phyloP scores from a whole-genome alignment of 1,140 invertebrate species.

The Ceratina japonica region DNA sequence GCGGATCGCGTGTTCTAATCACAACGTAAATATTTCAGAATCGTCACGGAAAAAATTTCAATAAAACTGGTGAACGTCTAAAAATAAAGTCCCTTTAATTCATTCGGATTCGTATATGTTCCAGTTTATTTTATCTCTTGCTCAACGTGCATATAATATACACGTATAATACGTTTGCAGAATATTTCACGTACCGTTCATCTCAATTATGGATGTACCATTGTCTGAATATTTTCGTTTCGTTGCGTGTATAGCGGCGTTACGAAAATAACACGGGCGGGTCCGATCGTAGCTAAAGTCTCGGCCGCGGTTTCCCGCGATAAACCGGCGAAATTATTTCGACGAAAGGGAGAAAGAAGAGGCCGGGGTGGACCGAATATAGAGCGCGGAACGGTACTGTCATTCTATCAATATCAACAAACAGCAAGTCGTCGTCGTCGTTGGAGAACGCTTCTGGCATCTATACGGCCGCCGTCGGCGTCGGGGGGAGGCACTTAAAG shows the following conservation, averaged over 20 bases:
- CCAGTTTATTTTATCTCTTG: too few relatives aligned
- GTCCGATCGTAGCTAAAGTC: background rate
- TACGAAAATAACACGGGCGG: background rate
- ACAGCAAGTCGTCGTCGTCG: background rate
- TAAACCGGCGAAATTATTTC: conserved; percentile 2
- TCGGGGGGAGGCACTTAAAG: conserved; percentile 47
- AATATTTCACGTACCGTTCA: too few relatives aligned
- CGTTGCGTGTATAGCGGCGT: background rate
- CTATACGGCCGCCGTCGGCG: conserved; percentile 10
- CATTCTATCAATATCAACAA: conserved; percentile 49
- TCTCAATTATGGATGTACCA: too few relatives aligned
- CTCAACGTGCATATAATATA: too few relatives aligned
- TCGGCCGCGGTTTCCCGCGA: background rate
- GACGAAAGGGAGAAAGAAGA: background rate
- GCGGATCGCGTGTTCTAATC: too few relatives aligned
- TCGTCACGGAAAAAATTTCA: too few relatives aligned
- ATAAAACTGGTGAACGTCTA: too few relatives aligned
- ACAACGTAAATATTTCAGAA: too few relatives aligned
- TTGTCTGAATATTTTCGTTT: too few relatives aligned
- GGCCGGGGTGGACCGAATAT: background rate
- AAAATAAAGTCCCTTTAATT: too few relatives aligned
- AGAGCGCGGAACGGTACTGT: conserved; percentile 6
- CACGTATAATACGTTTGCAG: too few relatives aligned
- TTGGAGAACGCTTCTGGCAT: conserved; percentile 40
- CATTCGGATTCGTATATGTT: too few relatives aligned